Evolutionary conservation across 1,140 invertebrate species (phyloP), one percentile per base, ranked within the genome.

Genomic region (Dinoponera quadriceps): DNA sequence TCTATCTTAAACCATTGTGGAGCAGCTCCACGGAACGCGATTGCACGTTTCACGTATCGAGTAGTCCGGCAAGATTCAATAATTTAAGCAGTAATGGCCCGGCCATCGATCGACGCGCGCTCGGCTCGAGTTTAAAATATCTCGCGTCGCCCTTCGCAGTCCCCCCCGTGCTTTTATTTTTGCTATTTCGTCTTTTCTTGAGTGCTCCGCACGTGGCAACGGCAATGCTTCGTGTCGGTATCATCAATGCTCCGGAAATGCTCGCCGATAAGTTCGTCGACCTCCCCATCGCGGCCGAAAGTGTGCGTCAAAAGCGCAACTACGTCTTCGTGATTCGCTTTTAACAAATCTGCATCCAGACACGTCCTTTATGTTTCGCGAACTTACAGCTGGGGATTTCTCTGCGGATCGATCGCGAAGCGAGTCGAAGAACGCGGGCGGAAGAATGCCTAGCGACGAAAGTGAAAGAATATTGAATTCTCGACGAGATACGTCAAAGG

Each of bases 51-150:
- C 38, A 29, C 59, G 27, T 78, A 57, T 78, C 75, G 51, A 63
- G 55, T 69, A 80, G 65, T 48, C 51, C 33, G 65, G 51, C 65
- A 48, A 71, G 51, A 80, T 80, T 80, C 65, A 80, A 80, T 80
- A 71, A 80, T 80, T 80, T 80, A 80, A 80, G 65, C 65, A 80
- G 75, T 80, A 80, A 80, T 80, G 65, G 65, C 25, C 29, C 59
- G 51, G 75, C 25, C 75, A 80, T 80, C 75, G 75, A 80, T 80
- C 51, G 75, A 71, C 27, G 73, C 44, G 57, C 27, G 73, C 44
- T 75, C 27, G 73, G 44, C 33, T 69, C 18, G 14, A 44, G 75
- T 71, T 80, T 71, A 80, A 80, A 80, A 80, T 80, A 80, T 69
- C 65, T 78, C 25, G 63, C 49, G 49, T 69, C 33, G 51, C 22